Evolutionary conservation across 1,140 invertebrate species (phyloP), one percentile per base, ranked within the genome.

Genomic region (Drosophila watanabei): DNA sequence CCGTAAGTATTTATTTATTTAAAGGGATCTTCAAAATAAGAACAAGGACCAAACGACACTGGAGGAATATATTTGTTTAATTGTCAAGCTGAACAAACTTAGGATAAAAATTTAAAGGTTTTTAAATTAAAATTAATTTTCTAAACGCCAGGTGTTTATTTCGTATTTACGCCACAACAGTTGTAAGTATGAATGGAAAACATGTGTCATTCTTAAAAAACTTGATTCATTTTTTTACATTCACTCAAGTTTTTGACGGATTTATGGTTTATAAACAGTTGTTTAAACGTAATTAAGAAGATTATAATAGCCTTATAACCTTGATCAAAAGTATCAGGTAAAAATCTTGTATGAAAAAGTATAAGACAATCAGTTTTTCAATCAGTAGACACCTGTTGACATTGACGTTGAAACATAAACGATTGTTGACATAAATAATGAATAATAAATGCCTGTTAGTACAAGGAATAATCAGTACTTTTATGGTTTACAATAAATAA

Each of bases 1-100:
- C 48, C 66, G 91, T 92, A 52, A 52, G 51, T 52, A n/a, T 30
- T 8, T 9, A 51, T 30, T n/a, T n/a, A 30, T 9, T 0, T 28
- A 0, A 24, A 45, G 24, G 1, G 24, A 2, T 1, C 24, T 18
- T 11, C 1, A 10, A 18, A 18, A 43, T 43, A 11, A 0, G 4
- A 11, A 4, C 0, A 10, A 18, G 9, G n/a, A 43, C 4, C 41
- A 1, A 43, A n/a, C 41, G n/a, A n/a, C 0, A 5, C 1, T 14
- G 0, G 1, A 11, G 14, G 4, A 43, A n/a, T 8, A n/a, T 24
- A 24, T 24, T 16, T 16, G 2, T 5, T 43, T 43, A n/a, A 8
- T 10, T 1, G 8, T 1, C n/a, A 18, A 18, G n/a, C n/a, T 43
- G 11, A 4, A 43, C 9, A 20, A 43, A 18, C n/a, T 43, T 43